phyloP scores from a whole-genome alignment of 2,888 invertebrate species.

The Athetis lepigone region DNA sequence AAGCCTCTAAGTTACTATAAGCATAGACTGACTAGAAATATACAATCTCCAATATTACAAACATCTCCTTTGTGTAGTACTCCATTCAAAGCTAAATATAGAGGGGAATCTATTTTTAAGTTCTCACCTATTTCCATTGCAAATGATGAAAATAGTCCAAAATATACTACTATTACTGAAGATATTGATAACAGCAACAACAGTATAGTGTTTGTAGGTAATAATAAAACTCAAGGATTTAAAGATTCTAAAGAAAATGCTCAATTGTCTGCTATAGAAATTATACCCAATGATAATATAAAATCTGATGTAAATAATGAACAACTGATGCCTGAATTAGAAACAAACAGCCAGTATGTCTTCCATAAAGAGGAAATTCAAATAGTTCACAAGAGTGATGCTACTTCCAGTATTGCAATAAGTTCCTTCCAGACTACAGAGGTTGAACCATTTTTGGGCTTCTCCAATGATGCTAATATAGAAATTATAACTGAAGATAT shows the following conservation, averaged over 20 bases:
- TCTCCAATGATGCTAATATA: conserved; percentile 54
- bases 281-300: conserved; percentile 13
- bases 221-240: conserved; percentile 41
- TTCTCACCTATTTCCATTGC: conserved; percentile 79
- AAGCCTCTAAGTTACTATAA: conserved; percentile 49
- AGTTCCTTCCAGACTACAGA: conserved; percentile 71
- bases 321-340: conserved; percentile 1
- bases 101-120: conserved; percentile 82
- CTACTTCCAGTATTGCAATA: conserved; percentile 49
- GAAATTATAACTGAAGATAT: conserved; percentile 5
- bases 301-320: conserved; percentile 20
- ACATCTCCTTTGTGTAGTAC: conserved; percentile 84
- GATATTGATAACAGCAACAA: conserved; percentile 63
- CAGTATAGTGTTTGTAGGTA: conserved; percentile 61
- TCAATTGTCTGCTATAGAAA: neutral
- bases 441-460: conserved; percentile 75
- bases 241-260: conserved; percentile 35
- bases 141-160: conserved; percentile 65
- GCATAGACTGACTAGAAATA: conserved; percentile 69
- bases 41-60: conserved; percentile 67
- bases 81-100: conserved; percentile 81
- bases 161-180: conserved; percentile 63
- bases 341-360: conserved; percentile 2
- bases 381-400: conserved; percentile 16
- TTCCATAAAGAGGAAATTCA: conserved; percentile 7